A percentile compares a stretch with the other conserved stretches of the same genome.
phyloP scores from a whole-genome alignment of 2,888 invertebrate species.

The Branchipolynoe longqiensis region DNA sequence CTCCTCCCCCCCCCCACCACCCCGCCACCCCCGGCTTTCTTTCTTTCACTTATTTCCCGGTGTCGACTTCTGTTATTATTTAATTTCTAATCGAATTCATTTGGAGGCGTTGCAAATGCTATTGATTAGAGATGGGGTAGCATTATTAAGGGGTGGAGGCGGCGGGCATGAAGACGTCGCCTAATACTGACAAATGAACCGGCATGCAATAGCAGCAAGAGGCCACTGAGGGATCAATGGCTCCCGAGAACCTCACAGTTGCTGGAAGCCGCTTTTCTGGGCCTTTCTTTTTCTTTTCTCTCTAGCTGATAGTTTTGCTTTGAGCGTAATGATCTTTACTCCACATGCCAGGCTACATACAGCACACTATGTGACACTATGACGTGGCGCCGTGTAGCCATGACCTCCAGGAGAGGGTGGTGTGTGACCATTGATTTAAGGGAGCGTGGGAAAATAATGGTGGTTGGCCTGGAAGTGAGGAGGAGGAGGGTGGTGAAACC shows the following conservation, averaged over 20 bases:
- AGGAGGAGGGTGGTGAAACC: too few relatives aligned
- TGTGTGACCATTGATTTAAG: background rate
- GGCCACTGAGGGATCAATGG: slow-evolving; percentile 30
- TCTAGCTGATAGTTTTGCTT: background rate
- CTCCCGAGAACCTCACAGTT: slow-evolving; percentile 29
- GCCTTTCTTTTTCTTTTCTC: background rate
- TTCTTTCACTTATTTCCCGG: background rate
- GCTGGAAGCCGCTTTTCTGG: too few relatives aligned
- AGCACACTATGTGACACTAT: too few relatives aligned
- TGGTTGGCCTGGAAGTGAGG: too few relatives aligned
- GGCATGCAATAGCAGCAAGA: slow-evolving; percentile 45
- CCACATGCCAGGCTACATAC: too few relatives aligned
- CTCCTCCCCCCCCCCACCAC: too few relatives aligned
- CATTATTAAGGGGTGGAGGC: slow-evolving; percentile 21
- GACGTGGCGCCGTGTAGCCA: background rate
- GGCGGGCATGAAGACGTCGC: background rate
- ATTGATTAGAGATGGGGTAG: slow-evolving; percentile 45
- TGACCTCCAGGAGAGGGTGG: background rate
- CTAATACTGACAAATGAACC: slow-evolving; percentile 54
- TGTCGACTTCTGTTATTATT: slow-evolving; percentile 6
- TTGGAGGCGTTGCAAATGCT: slow-evolving; percentile 37
- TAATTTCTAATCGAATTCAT: slow-evolving; percentile 47
- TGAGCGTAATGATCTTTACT: slow-evolving; percentile 15
- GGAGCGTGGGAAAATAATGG: too few relatives aligned
- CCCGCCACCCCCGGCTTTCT: background rate